Percentiles rank a stretch among this genome's conserved stretches.
Evolutionary conservation across 1,140 invertebrate species (phyloP).

Genomic region (Anoplophora glabripennis): DNA sequence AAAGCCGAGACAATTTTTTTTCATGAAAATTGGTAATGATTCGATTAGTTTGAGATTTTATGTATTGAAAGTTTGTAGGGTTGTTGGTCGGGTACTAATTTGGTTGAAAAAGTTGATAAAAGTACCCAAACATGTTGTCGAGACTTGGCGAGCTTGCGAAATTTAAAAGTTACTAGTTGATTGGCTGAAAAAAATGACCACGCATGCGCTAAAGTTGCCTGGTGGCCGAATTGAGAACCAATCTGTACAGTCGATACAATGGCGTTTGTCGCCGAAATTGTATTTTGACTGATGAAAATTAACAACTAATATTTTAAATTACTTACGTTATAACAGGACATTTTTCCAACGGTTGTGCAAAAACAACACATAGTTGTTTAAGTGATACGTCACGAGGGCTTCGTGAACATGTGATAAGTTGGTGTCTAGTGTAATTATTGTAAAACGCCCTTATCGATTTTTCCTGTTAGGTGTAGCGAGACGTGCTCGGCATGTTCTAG

Average conservation of each 20-base stretch:
- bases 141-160: background rate
- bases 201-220: slow-evolving; percentile 34
- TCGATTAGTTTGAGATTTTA: background rate
- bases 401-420: slow-evolving; percentile 6
- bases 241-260: slow-evolving; percentile 47
- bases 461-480: slow-evolving; percentile 34
- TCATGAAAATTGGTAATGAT: background rate
- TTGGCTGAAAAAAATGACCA: slow-evolving; percentile 18
- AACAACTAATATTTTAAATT: slow-evolving; percentile 1
- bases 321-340: background rate
- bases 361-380: background rate
- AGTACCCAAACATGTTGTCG: slow-evolving; percentile 14
- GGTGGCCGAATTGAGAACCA: slow-evolving; percentile 37
- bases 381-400: background rate
- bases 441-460: slow-evolving; percentile 51
- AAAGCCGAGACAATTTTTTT: too few relatives aligned
- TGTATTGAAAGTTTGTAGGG: background rate
- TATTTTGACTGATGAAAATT: slow-evolving; percentile 27
- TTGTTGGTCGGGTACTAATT: slow-evolving; percentile 12
- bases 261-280: slow-evolving; percentile 41
- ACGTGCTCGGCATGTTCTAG: slow-evolving; percentile 34
- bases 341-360: background rate
- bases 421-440: slow-evolving; percentile 19
- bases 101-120: background rate
- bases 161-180: slow-evolving; percentile 22